A percentile compares a stretch with the other conserved stretches of the same genome.
phyloP scores from a whole-genome alignment of 2,113 vertebrate species.

The Thamnophis sirtalis region DNA sequence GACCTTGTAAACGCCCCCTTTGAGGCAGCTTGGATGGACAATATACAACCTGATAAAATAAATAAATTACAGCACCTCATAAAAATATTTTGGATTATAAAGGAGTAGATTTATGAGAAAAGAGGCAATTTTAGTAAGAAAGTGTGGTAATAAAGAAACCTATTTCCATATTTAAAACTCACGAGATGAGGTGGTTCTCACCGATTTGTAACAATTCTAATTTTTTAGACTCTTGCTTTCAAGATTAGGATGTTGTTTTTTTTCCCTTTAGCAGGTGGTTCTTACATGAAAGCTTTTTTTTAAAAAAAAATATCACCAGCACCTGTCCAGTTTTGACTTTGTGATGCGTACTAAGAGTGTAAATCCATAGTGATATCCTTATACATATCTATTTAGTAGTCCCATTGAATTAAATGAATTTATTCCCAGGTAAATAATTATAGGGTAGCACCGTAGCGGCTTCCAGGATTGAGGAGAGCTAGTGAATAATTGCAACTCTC shows the following conservation, averaged over 20 bases:
- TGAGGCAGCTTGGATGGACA: not conserved
- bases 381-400: not conserved
- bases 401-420: too few species aligned
- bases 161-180: not conserved
- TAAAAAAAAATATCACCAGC: too few species aligned
- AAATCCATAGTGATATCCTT: not conserved
- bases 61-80: not conserved
- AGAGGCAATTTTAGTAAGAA: not conserved
- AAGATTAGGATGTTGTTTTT: not conserved
- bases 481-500: not conserved
- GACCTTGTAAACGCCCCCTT: slow-evolving; percentile 16
- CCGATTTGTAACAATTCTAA: not conserved
- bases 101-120: not conserved
- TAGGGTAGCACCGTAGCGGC: too few species aligned
- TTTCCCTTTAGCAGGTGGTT: not conserved
- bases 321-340: not conserved
- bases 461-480: not conserved
- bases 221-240: not conserved
- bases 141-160: not conserved
- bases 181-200: not conserved
- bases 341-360: not conserved
- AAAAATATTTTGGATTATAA: too few species aligned
- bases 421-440: not conserved
- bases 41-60: not conserved
- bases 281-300: not conserved